Base-by-base conservation (phyloP, 2,888 invertebrate genomes). In the Brachypalpus laphriformis region DNA sequence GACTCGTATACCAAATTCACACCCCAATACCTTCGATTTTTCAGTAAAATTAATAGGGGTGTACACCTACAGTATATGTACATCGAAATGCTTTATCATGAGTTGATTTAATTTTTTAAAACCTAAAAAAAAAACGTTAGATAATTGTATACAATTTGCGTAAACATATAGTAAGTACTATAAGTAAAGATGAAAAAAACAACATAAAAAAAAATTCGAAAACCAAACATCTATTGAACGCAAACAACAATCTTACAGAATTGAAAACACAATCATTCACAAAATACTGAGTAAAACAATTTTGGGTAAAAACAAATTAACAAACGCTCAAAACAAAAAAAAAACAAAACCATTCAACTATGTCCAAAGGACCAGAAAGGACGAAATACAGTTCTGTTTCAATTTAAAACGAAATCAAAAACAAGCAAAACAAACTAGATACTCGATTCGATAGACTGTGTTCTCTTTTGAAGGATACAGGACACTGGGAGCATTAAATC, bases 401-500 rank as follows among this genome's bases (percentile, higher is more conserved):
- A 70, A 56, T 25, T 7, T 5, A 63, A 25, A 40, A 68, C 51
- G 11, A 54, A 61, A 63, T 25, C 18, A 66, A 65, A 56, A 65
- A 31, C 75, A 75, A 75, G 34, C 25, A 22, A 31, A 49, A 37
- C 47, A 37, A 59, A 18, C 18, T 37, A 45, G 34, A 40, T 28
- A 47, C 49, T 49, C 14, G 34, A 11, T 31, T 56, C n/a, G 42
- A 20, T n/a, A 54, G 6, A 3, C 7, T 8, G 1, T 8, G 20
- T 34, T 56, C 3, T 28, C 28, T 11, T 49, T 9, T 5, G 16
- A n/a, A 9, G 16, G 20, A 18, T 61, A 9, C 25, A 51, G 47
- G 28, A 59, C 56, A 34, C 16, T n/a, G 18, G 68, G 31, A 22
- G 56, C 56, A 40, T 31, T 8, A 34, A 57, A 71, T 72, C 40